These are phyloP conservation scores for Emys orbicularis DNA, from an alignment of 2,797 vertebrate genomes.

Conservation along the genomic window DNA sequence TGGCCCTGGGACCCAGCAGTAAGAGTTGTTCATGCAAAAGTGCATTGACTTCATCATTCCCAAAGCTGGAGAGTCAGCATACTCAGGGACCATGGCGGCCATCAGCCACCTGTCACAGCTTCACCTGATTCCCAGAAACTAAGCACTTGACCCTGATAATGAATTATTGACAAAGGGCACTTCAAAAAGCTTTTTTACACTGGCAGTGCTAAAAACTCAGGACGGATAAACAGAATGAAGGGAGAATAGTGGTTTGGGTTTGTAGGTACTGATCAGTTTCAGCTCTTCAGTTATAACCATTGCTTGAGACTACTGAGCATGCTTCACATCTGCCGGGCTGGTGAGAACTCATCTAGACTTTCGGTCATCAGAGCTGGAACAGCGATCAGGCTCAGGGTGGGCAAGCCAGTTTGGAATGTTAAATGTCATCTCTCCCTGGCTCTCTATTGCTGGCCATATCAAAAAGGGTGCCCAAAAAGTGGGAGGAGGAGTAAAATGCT, in stretches of 20 bases:
- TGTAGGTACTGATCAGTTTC: background rate
- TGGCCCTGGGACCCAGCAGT: background rate
- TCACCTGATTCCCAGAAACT: background rate
- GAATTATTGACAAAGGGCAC: background rate
- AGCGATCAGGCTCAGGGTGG: rapidly evolving
- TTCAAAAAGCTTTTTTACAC: background rate
- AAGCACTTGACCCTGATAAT: background rate
- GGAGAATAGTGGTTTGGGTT: background rate
- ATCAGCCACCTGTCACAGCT: background rate
- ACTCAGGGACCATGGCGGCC: rapidly evolving
- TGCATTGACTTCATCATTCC: background rate
- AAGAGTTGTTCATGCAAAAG: background rate
- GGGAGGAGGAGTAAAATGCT: background rate
- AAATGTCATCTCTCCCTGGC: background rate
- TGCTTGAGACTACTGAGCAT: background rate
- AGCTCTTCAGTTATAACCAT: rapidly evolving
- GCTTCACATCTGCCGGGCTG: background rate
- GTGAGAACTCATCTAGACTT: background rate
- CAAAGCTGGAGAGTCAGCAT: background rate
- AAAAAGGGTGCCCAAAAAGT: background rate
- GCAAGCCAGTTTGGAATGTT: background rate
- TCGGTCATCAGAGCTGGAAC: background rate
- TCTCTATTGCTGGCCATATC: background rate
- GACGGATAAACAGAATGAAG: background rate
- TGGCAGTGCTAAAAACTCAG: background rate